A percentile compares a stretch with the other conserved stretches of the same genome.
Evolutionary conservation across 2,888 invertebrate species (phyloP).

Genomic region (Macaria notata): DNA sequence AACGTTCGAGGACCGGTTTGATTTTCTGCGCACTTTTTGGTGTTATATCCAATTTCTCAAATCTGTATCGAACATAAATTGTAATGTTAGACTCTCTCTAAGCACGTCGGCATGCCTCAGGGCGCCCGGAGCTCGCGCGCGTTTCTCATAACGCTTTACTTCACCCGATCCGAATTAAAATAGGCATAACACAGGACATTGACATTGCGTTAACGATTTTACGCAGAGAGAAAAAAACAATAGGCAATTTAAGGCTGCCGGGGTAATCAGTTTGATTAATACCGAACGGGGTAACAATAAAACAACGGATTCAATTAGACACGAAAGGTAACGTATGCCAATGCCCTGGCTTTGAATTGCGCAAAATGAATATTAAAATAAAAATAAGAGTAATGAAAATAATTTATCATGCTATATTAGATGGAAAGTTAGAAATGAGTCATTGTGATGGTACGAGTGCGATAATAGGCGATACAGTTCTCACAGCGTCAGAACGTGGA

Average conservation of each 20-base stretch:
- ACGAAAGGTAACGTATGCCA: conserved; percentile 86
- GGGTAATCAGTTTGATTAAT: conserved; percentile 81
- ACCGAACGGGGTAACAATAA: conserved; percentile 76
- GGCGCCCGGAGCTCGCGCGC: conserved; percentile 37
- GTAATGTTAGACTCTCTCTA: conserved; percentile 73
- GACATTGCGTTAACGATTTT: conserved; percentile 81
- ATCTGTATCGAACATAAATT: conserved; percentile 88
- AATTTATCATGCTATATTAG: conserved; percentile 80
- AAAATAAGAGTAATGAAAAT: conserved; percentile 76
- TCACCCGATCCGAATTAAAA: conserved; percentile 66
- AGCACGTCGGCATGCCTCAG: conserved; percentile 50
- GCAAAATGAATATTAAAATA: conserved; percentile 77
- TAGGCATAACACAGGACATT: conserved; percentile 85
- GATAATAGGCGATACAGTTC: conserved; percentile 74
- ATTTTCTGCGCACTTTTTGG: conserved; percentile 99
- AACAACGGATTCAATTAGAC: conserved; percentile 79
- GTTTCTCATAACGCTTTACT: conserved; percentile 38
- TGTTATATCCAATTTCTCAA: conserved; percentile 99
- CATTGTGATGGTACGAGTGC: conserved; percentile 60
- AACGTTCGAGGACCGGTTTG: conserved; percentile 98
- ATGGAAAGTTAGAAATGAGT: conserved; percentile 76
- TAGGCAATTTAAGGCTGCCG: conserved; percentile 78
- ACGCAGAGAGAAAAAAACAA: conserved; percentile 73
- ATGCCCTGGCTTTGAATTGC: conserved; percentile 93
- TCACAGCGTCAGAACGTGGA: conserved; percentile 71